Conservation (phyloP, 2,113 vertebrate species). For the Phylloscopus trochiloides region DNA sequence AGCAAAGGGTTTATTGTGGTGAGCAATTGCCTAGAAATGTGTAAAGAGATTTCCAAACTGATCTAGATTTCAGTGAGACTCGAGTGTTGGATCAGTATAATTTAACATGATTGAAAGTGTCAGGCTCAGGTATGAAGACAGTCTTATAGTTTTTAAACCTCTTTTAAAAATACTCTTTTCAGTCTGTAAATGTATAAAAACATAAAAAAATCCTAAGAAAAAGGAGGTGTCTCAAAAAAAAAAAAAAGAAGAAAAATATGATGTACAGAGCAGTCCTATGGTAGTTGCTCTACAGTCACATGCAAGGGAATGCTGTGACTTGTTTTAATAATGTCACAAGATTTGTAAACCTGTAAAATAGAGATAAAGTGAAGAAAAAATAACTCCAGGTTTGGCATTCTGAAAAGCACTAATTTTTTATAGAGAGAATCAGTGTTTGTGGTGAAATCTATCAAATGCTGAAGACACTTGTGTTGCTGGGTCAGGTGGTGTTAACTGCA, state of each 20-base stretch:
- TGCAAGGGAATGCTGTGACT: neutral
- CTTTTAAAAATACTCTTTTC: neutral
- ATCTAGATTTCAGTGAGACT: neutral
- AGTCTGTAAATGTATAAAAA: neutral
- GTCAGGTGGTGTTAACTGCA: neutral
- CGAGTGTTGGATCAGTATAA: neutral
- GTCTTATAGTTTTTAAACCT: neutral
- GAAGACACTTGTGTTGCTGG: neutral
- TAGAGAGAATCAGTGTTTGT: neutral
- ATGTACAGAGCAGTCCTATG: neutral
- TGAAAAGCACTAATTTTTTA: neutral
- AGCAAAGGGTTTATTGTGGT: neutral
- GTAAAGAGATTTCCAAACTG: neutral
- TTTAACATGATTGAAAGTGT: neutral
- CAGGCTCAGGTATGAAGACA: neutral
- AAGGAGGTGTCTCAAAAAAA: neutral
- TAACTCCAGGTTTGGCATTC: neutral
- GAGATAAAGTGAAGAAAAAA: neutral
- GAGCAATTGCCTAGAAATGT: neutral
- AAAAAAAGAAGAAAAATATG: neutral
- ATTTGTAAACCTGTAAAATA: neutral
- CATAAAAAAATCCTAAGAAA: neutral
- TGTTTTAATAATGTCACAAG: neutral
- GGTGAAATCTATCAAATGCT: neutral
- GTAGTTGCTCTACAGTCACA: neutral